A percentile compares a stretch with the other conserved stretches of the same genome.
phyloP scores from a whole-genome alignment of 2,888 invertebrate genomes.

The Morinoia aosen region DNA sequence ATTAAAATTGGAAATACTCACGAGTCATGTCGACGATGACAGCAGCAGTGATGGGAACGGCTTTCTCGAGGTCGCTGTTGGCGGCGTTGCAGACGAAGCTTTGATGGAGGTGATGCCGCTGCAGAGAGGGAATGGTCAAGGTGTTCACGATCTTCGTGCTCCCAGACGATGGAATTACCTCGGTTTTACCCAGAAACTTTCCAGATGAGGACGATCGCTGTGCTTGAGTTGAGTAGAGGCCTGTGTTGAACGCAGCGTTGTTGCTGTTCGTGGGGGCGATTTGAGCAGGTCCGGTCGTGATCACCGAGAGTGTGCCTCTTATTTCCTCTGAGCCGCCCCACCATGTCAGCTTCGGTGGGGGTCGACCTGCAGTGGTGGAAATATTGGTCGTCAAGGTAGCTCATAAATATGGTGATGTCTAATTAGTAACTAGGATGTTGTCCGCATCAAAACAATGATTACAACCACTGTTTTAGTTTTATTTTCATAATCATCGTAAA shows the following conservation, averaged over 20 bases:
- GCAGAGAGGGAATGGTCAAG: constrained; percentile 60
- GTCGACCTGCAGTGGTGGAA: constrained; percentile 56
- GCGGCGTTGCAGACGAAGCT: constrained; percentile 63
- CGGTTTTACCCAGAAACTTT: neutral
- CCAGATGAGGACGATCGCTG: neutral
- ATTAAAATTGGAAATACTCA: constrained; percentile 49
- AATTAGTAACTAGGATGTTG: too few relatives aligned
- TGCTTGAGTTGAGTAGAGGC: neutral
- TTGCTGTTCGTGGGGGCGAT: neutral
- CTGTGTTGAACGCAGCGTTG: neutral
- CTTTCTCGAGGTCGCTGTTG: constrained; percentile 56
- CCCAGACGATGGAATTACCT: neutral
- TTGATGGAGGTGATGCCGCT: constrained; percentile 61
- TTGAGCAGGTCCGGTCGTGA: neutral
- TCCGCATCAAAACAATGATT: too few relatives aligned
- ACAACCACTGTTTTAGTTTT: too few relatives aligned
- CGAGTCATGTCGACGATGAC: constrained; percentile 65
- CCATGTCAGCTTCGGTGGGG: constrained; percentile 66
- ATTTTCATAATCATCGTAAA: too few relatives aligned
- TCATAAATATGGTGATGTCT: neutral
- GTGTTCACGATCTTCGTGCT: constrained; percentile 58
- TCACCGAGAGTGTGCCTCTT: constrained; percentile 55
- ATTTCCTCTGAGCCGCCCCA: constrained; percentile 62
- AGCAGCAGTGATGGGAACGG: constrained; percentile 66
- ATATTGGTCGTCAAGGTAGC: neutral